Base-by-base conservation (phyloP, 2,888 invertebrate genomes). In the Drosophila niveifrons region DNA sequence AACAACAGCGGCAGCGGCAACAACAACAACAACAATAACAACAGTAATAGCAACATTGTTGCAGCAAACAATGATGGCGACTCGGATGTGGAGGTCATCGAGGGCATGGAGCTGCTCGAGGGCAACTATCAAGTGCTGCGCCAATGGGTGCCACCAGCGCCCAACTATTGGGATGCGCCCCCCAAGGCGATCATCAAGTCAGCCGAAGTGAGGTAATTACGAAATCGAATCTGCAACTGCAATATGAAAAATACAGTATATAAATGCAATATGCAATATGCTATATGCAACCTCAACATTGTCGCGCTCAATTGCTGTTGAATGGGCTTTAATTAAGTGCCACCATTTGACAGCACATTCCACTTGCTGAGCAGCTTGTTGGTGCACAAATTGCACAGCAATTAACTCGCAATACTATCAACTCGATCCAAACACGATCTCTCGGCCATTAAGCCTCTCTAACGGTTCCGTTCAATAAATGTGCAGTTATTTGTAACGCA, bases 81-180 rank as follows among this genome's bases (percentile, higher is more conserved):
- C 31, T 92, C 92, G 39, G 92, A 92, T 63, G 92, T 91, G 81
- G 92, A 92, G 86, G 89, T 91, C 78, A 90, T 92, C 63, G 91
- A 92, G 80, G 90, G 91, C 78, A 92, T 92, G 92, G 90, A 92
- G 74, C 82, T 92, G 80, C 91, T 92, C 34, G 92, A 92, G 75
- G 92, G 92, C 80, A 92, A 92, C 83, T 92, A 92, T 78, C 92
- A 92, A 78, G 89, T 92, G 72, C 89, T 92, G 47, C 89, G 91
- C 50, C 92, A 92, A 78, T 92, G 92, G 92, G 92, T 92, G 66
- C 92, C 92, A 59, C 92, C 92, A 57, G 92, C 92, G 9, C 92
- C 92, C 34, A 91, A 91, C 76, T 92, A 91, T 85, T 92, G 92
- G 92, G 91, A 92, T 88, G 92, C 92, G 36, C 92, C 92, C 28